Evolutionary conservation across 2,113 vertebrate genomes (phyloP).

Genomic region (Grallaria varia): DNA sequence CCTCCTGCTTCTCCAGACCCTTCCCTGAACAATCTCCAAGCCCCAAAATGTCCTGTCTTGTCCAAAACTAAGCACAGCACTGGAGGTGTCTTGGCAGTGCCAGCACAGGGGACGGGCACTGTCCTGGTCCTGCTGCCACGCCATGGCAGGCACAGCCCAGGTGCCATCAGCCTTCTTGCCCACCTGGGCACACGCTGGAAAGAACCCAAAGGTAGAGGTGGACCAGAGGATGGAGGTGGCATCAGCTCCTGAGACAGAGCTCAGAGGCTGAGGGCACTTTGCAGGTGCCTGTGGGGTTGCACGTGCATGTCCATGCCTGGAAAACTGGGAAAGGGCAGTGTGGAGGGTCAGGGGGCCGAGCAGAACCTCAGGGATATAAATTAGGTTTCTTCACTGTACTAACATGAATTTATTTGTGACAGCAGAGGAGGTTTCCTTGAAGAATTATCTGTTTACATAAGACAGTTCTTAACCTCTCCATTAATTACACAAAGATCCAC

Average conservation of each 20-base stretch:
- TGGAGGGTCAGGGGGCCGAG: neutral
- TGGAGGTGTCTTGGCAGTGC: neutral
- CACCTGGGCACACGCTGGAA: neutral
- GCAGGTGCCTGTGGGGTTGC: neutral
- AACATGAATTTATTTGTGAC: neutral
- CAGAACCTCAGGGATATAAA: neutral
- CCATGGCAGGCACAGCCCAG: neutral
- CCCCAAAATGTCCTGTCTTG: neutral
- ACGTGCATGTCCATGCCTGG: neutral
- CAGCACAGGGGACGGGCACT: neutral
- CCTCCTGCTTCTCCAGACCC: neutral
- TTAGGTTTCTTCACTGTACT: neutral
- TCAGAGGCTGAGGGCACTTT: neutral
- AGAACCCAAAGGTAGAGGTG: neutral
- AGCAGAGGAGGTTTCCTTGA: neutral
- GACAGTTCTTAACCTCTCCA: neutral
- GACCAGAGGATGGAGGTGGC: neutral
- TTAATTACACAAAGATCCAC: neutral
- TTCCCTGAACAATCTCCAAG: neutral
- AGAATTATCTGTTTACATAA: neutral
- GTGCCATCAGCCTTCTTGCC: neutral
- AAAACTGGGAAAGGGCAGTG: neutral
- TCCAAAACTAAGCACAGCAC: neutral
- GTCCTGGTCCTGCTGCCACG: neutral
- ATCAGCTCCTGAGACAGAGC: neutral